phyloP scores from a whole-genome alignment of 2,797 vertebrate genomes.

The Tragopan temminckii region DNA sequence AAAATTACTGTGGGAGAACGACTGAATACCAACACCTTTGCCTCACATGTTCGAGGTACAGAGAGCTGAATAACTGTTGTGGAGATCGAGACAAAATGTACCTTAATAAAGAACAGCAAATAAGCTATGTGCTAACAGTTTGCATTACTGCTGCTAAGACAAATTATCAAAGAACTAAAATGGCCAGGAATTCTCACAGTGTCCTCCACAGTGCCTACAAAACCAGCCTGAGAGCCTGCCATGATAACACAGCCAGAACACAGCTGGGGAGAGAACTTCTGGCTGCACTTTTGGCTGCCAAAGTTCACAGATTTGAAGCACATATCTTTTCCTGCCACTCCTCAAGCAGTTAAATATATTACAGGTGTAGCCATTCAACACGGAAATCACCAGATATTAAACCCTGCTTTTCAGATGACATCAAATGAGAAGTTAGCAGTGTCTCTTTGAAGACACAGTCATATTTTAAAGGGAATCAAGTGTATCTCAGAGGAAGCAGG shows the following conservation, averaged over 20 bases:
- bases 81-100: background rate
- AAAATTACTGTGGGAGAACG: background rate
- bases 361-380: background rate
- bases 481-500: background rate
- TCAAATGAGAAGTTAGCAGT: background rate
- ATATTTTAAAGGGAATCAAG: background rate
- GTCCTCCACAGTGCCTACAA: background rate
- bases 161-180: background rate
- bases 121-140: background rate
- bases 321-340: background rate
- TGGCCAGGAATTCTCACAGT: background rate
- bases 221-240: background rate
- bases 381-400: background rate
- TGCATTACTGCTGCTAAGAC: accelerated
- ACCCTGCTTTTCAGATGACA: background rate
- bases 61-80: background rate
- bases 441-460: background rate
- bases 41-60: background rate
- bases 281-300: background rate
- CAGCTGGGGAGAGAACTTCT: background rate
- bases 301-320: background rate
- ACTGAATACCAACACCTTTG: background rate
- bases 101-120: background rate
- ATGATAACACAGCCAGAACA: background rate
- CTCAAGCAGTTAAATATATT: background rate